Percentiles rank a stretch among this genome's conserved stretches.
Conservation (phyloP, 2,888 invertebrate species). For the Maniola hyperantus region DNA sequence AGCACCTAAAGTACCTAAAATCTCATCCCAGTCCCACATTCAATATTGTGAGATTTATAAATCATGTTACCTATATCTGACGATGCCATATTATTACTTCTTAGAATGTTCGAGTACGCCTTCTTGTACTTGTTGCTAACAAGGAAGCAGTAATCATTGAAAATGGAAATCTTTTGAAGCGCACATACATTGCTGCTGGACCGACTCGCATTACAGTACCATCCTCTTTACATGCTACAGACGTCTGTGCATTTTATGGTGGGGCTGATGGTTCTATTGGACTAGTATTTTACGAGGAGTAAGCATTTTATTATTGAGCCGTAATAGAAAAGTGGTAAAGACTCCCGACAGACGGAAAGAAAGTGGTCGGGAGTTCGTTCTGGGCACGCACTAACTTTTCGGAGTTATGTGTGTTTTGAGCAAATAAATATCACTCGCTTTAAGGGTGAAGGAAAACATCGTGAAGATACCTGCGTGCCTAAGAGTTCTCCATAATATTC, state of each 20-base stretch:
- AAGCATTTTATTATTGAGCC: conserved; percentile 47
- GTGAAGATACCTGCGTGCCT: no score
- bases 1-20: not conserved
- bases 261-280: conserved; percentile 95
- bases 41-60: not conserved
- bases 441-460: no score
- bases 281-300: conserved; percentile 76
- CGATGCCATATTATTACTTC: conserved; percentile 42
- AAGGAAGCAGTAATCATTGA: conserved; percentile 89
- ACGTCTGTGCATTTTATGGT: conserved; percentile 90
- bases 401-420: no score
- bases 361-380: no score
- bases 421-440: no score
- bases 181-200: conserved; percentile 57
- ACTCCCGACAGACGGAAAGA: no score
- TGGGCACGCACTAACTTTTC: no score
- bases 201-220: conserved; percentile 66
- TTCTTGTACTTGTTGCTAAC: conserved; percentile 92
- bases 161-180: conserved; percentile 84
- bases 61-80: not conserved
- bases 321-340: no score
- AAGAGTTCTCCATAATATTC: no score
- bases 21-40: not conserved
- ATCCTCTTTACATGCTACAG: conserved; percentile 57
- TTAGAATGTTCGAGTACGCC: conserved; percentile 84